A percentile compares a stretch with the other conserved stretches of the same genome.
Conservation (phyloP, 2,797 vertebrate genomes). For the Rhinophrynus dorsalis region DNA sequence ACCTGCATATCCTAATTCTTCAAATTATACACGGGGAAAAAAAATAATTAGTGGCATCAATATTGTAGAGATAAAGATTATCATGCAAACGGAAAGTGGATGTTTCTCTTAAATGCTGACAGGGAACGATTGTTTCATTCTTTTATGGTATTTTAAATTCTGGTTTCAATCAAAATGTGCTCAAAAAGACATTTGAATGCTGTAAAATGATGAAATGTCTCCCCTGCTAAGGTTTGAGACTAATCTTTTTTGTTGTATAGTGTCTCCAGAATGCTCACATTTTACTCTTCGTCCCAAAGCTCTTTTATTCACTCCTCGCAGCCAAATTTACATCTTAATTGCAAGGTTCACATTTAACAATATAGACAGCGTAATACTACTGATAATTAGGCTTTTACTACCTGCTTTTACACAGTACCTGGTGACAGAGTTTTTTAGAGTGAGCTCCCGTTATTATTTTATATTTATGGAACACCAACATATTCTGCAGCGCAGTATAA, state of each 20-base stretch:
- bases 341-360: constrained; percentile 73
- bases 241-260: constrained; percentile 35
- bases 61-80: constrained; percentile 48
- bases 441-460: too few species aligned
- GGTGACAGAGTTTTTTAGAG: constrained; percentile 54
- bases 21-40: constrained; percentile 14
- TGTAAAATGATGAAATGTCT: constrained; percentile 55
- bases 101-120: constrained; percentile 44
- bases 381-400: constrained; percentile 73
- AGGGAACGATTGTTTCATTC: constrained; percentile 36
- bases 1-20: background rate
- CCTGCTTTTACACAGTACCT: constrained; percentile 65
- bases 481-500: too few species aligned
- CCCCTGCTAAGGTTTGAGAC: constrained; percentile 54
- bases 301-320: constrained; percentile 69
- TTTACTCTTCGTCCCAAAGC: constrained; percentile 63
- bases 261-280: constrained; percentile 56
- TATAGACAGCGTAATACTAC: constrained; percentile 71
- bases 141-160: constrained; percentile 49
- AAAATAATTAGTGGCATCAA: constrained; percentile 37
- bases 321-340: constrained; percentile 77
- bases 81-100: constrained; percentile 24
- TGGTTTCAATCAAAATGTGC: constrained; percentile 52
- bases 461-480: too few species aligned
- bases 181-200: constrained; percentile 50